Percentiles rank a stretch among this genome's conserved stretches.
Conservation (phyloP, 2,113 vertebrate genomes). For the Catharus bicknelli region DNA sequence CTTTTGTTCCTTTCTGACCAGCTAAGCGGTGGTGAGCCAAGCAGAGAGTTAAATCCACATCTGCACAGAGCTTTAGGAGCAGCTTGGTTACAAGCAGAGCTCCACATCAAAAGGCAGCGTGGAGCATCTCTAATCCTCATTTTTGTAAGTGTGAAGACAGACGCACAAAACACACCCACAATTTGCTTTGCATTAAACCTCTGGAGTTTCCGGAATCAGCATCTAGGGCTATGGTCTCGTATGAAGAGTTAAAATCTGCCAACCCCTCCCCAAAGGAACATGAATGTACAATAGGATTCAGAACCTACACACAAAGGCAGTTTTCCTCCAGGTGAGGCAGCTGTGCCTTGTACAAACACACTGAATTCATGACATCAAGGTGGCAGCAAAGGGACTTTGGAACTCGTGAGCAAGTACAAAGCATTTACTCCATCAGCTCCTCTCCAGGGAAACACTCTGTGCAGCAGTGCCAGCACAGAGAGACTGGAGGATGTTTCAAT, state of each 20-base stretch:
- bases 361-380: neutral
- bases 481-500: neutral
- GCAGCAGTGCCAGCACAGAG: neutral
- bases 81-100: neutral
- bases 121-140: neutral
- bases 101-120: neutral
- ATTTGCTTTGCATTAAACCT: neutral
- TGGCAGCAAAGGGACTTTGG: neutral
- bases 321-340: neutral
- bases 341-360: neutral
- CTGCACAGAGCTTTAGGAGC: neutral
- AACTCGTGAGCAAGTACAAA: neutral
- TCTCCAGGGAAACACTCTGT: neutral
- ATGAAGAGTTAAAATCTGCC: neutral
- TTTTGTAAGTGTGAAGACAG: neutral
- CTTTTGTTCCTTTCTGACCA: neutral
- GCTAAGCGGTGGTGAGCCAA: too few species aligned
- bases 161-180: neutral
- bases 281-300: neutral
- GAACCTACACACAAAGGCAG: rapidly evolving
- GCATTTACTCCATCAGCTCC: neutral
- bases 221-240: neutral
- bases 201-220: neutral
- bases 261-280: neutral
- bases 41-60: neutral